Evolutionary conservation across 2,113 vertebrate species (phyloP), one percentile per base, ranked within the genome.

Genomic region (Xenus cinereus): DNA sequence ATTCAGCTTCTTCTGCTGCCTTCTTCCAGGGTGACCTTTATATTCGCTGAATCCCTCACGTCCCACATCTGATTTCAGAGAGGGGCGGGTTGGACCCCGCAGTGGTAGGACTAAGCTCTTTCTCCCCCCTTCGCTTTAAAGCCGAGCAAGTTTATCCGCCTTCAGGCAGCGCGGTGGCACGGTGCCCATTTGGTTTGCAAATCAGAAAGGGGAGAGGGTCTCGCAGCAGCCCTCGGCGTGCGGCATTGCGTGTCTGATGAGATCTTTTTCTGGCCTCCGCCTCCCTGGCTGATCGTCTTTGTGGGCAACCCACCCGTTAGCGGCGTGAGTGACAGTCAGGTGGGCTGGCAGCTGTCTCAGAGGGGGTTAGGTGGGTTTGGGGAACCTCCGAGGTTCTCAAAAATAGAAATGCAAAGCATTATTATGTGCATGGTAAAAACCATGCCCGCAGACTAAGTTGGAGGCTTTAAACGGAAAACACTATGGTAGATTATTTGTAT

Each of bases 101-200:
- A 1, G 48, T 15, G 37, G 3, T 27, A 64, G 39, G 35, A 67
- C 33, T 56, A 9, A 80, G 26, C 28, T 24, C 67, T 48, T 62
- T 56, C n/a, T 85, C 3, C 9, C 21, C 5, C 1, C 2, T 63
- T 84, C 8, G 4, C 41, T 72, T 84, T 2, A 22, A 41, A 74
- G 13, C 28, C 0, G 22, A 60, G 71, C 24, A 9, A 71, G 48
- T 81, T 84, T 56, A n/a, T 53, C 21, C 0, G 0, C 39, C 30
- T 45, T 46, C 32, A 18, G 18, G 3, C 45, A 45, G 54, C 5
- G 2, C 12, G 8, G 75, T 1, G 7, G 33, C 0, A 0, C 1
- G 1, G 48, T 18, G 24, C 1, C 18, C 26, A 24, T 87, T 91
- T 93, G 90, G 13, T 84, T 94, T 93, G 92, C 81, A 91, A 82